These are phyloP conservation scores for Formicarius rufipectus DNA, from an alignment of 2,113 vertebrate species.

Conservation along the genomic window DNA sequence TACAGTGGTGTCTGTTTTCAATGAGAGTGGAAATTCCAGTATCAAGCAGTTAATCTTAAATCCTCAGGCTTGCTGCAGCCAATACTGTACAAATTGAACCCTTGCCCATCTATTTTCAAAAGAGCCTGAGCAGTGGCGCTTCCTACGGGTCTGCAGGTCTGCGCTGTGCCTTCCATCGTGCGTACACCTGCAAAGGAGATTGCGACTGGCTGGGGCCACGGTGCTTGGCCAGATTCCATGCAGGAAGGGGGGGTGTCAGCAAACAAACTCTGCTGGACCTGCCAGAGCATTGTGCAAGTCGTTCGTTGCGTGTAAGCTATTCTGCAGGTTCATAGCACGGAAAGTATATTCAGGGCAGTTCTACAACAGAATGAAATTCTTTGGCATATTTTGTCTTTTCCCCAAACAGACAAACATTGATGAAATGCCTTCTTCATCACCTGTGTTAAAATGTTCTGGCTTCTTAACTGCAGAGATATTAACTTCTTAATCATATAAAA, in stretches of 20 bases:
- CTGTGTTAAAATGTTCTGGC: not conserved
- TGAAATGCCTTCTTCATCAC: not conserved
- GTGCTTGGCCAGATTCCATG: not conserved
- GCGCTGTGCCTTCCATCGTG: accelerated
- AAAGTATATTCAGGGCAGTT: not conserved
- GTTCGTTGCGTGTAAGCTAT: not conserved
- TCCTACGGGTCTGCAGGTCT: not conserved
- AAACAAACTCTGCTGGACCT: not conserved
- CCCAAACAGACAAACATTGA: not conserved
- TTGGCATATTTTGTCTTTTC: accelerated
- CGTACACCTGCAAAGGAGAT: not conserved
- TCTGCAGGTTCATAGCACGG: not conserved
- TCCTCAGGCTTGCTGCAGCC: not conserved
- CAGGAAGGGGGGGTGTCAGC: not conserved
- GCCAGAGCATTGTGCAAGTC: not conserved
- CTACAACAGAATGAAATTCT: not conserved
- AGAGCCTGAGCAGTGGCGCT: not conserved
- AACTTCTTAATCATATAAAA: not conserved
- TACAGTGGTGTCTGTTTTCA: not conserved
- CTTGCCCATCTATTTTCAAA: not conserved
- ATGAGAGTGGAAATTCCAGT: not conserved
- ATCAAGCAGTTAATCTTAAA: not conserved
- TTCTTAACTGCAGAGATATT: not conserved
- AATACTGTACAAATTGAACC: accelerated
- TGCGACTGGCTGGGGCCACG: accelerated